Evolutionary conservation across 2,113 vertebrate species (phyloP).

Genomic region (Notothenia rossii): DNA sequence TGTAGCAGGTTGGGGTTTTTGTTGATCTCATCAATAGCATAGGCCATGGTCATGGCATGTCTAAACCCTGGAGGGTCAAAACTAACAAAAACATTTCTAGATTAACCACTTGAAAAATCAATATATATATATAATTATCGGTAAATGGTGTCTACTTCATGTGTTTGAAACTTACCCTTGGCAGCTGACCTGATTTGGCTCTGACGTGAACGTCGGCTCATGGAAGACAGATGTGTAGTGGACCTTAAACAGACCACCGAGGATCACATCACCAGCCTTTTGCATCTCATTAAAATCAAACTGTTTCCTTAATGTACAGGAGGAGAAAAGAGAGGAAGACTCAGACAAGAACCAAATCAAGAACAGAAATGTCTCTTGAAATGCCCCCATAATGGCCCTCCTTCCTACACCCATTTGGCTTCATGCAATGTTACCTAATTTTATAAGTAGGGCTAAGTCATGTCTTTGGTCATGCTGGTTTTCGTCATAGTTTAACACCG

Average conservation of each 20-base stretch:
- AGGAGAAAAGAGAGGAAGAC: conserved; percentile 18
- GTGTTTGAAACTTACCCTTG: conserved; percentile 53
- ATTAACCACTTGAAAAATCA: no score
- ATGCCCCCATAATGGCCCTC: conserved; percentile 49
- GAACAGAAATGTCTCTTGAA: background rate
- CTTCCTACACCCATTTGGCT: no score
- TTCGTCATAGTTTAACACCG: conserved; percentile 20
- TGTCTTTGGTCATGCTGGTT: no score
- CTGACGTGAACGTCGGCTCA: conserved; percentile 55
- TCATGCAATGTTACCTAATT: conserved; percentile 4
- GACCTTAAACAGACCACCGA: conserved; percentile 71
- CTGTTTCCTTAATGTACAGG: conserved; percentile 53
- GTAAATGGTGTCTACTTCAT: background rate
- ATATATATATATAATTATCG: background rate
- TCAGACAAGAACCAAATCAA: background rate
- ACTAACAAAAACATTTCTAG: conserved; percentile 28
- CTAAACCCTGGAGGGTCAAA: conserved; percentile 64
- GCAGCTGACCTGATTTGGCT: conserved; percentile 59
- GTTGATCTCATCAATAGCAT: conserved; percentile 64
- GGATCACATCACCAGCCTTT: conserved; percentile 61
- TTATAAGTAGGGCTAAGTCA: conserved; percentile 31
- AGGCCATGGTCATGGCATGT: conserved; percentile 64
- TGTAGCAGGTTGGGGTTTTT: conserved; percentile 49
- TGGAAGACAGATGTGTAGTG: conserved; percentile 64
- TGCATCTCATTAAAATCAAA: conserved; percentile 66